Evolutionary conservation across 2,113 vertebrate species (phyloP).

Genomic region (Mixornis gularis): DNA sequence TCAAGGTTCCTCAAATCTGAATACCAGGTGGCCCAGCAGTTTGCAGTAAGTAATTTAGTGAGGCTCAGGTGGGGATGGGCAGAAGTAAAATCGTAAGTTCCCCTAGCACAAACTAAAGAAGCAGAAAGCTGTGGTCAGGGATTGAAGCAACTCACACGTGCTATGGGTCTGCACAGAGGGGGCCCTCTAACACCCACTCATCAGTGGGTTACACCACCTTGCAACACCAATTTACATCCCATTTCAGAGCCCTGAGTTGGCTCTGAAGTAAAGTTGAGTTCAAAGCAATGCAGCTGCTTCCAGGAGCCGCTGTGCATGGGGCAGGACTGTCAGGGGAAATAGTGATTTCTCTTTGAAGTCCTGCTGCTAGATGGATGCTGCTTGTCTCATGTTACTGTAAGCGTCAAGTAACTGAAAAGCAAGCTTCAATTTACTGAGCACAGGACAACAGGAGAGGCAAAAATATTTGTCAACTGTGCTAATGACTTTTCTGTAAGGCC

Average conservation of each 20-base stretch:
- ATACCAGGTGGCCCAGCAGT: neutral
- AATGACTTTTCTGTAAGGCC: neutral
- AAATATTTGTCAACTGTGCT: constrained; percentile 11
- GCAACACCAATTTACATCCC: constrained; percentile 43
- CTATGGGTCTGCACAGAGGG: neutral
- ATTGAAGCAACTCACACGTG: neutral
- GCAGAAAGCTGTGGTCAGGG: neutral
- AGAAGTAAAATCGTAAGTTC: neutral
- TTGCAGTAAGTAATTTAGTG: neutral
- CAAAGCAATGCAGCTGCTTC: constrained; percentile 60
- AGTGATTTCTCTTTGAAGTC: constrained; percentile 61
- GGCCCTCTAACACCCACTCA: constrained; percentile 3
- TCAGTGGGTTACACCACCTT: constrained; percentile 31
- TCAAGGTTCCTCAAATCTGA: neutral
- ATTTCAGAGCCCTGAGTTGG: neutral
- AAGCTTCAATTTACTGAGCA: neutral
- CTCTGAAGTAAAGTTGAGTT: constrained; percentile 61
- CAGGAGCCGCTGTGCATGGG: constrained; percentile 22
- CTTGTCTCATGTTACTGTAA: constrained; percentile 61
- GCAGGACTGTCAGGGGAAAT: constrained; percentile 20
- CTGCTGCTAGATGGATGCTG: constrained; percentile 50
- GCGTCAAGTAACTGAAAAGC: constrained; percentile 41
- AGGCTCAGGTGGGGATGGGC: neutral
- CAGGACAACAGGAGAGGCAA: neutral
- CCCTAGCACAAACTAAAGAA: neutral